phyloP scores from a whole-genome alignment of 2,113 vertebrate genomes.

The Bambusicola thoracicus region DNA sequence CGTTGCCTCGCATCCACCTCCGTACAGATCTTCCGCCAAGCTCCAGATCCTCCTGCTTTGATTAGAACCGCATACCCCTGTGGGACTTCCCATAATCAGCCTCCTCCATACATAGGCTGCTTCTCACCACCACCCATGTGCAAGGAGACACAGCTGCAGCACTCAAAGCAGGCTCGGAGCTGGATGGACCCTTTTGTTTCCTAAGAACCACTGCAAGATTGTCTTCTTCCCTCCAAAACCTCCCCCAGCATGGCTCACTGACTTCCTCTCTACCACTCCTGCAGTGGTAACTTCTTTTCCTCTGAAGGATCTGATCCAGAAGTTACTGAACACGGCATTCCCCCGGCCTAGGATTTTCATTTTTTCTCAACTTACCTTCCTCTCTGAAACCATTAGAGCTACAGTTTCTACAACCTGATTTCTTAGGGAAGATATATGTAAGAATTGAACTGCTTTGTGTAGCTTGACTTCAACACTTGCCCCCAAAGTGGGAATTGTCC shows the following conservation, averaged over 20 bases:
- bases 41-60: constrained; percentile 18
- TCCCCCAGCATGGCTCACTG: not conserved
- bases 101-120: rapidly evolving
- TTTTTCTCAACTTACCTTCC: not conserved
- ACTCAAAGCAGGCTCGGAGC: not conserved
- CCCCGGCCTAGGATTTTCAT: not conserved
- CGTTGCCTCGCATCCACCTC: constrained; percentile 42
- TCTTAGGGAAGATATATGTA: rapidly evolving
- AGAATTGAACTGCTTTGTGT: not conserved
- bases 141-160: not conserved
- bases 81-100: not conserved
- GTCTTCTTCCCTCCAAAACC: not conserved
- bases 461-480: not conserved
- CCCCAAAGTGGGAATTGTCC: not conserved
- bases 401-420: not conserved
- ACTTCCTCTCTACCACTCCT: not conserved
- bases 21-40: not conserved
- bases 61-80: not conserved
- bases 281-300: not conserved
- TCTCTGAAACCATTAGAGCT: not conserved
- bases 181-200: not conserved
- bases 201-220: not conserved
- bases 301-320: not conserved
- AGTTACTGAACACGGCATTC: not conserved
- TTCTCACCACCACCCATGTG: not conserved